Evolutionary conservation across 2,113 vertebrate species (phyloP), one percentile per base, ranked within the genome.

Genomic region (Cyprinodon brontotheroides): DNA sequence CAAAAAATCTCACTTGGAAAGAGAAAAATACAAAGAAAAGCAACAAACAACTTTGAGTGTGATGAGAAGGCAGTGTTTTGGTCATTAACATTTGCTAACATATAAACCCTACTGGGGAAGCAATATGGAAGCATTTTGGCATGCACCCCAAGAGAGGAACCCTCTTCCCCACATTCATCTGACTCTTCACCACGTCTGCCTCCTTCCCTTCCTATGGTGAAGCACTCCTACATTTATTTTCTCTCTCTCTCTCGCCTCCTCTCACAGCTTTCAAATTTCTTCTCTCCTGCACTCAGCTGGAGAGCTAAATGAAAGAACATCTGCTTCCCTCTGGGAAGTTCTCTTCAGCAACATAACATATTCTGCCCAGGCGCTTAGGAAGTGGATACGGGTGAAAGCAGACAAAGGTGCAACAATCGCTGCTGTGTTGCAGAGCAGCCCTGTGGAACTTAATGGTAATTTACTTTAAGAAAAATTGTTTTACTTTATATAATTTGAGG

Each of bases 241-340:
- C 50, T n/a, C 20, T 45, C 43, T 45, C 43, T 57, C 50, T 57
- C 50, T 57, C n/a, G 50, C 50, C 61, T 78, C 71, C 65, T 72
- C 70, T 53, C 70, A 53, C 50, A 68, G 69, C 80, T 77, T 76
- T 84, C 63, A 79, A 66, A 67, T 83, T 79, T 74, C 62, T 65
- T 43, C 63, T 85, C 72, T 74, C 53, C 77, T 75, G 61, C 48
- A 73, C 78, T 72, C 83, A 80, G 80, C 68, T 84, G 83, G 82
- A 81, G 65, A 79, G 70, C 63, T 70, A 67, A 61, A 81, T 83
- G 78, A 82, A 89, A 85, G 81, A 87, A 89, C 87, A 87, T 83
- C 83, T 85, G 83, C 79, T 81, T 84, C 85, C 83, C 85, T 89
- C 66, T 87, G 81, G 83, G 80, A 86, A 79, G 78, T 75, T 76